A percentile compares a stretch with the other conserved stretches of the same genome.
These are phyloP conservation scores for Acanthornis magna DNA, from an alignment of 2,797 vertebrate species.

Conservation along the genomic window DNA sequence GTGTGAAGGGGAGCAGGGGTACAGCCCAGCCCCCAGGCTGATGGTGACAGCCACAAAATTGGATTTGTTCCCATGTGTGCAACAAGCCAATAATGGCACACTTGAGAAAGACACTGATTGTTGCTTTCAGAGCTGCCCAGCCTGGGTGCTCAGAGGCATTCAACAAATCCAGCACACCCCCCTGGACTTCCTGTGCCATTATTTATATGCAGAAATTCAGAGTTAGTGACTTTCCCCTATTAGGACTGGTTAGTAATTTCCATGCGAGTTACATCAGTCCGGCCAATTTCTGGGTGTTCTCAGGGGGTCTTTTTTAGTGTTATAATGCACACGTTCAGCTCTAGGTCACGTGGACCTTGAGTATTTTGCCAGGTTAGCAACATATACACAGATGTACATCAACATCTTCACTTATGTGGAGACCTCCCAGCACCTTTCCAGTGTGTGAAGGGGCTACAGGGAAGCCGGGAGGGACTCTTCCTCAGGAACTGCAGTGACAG, in stretches of 20 bases:
- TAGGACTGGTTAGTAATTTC: neutral
- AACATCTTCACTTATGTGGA: neutral
- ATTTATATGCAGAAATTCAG: neutral
- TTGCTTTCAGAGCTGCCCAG: neutral
- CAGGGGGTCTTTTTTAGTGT: neutral
- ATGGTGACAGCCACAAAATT: neutral
- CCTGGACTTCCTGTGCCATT: neutral
- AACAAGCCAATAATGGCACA: neutral
- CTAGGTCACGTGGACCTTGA: neutral
- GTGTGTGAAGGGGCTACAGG: neutral
- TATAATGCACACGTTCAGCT: neutral
- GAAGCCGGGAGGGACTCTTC: too few relatives aligned
- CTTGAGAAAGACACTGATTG: rapidly evolving
- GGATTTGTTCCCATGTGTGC: neutral
- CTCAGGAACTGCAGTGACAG: neutral
- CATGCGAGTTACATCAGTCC: neutral
- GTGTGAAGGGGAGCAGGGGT: neutral
- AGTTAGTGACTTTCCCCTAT: neutral
- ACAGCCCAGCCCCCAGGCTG: neutral
- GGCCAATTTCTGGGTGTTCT: neutral
- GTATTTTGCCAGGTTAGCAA: neutral
- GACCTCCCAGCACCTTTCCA: neutral
- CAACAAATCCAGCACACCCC: neutral
- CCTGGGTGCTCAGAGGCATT: neutral
- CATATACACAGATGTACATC: neutral